A percentile compares a stretch with the other conserved stretches of the same genome.
These are phyloP conservation scores for Patella vulgata DNA, from an alignment of 1,140 invertebrate species.

Conservation along the genomic window DNA sequence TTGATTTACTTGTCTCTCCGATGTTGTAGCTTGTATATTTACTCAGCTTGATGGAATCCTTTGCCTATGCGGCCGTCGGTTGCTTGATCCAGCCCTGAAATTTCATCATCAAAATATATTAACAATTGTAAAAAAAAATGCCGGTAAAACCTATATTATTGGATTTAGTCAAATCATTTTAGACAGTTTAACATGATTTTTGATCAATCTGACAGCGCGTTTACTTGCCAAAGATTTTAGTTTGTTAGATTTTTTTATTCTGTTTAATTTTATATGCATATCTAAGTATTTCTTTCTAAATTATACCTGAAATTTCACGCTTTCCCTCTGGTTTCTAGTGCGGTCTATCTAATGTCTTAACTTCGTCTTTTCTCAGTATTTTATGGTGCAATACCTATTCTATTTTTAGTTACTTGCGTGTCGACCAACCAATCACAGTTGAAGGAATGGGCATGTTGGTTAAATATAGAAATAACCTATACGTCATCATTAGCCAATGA, in stretches of 20 bases:
- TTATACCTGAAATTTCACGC: too few species aligned
- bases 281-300: too few species aligned
- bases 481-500: conserved; percentile 22
- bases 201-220: too few species aligned
- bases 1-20: conserved; percentile 14
- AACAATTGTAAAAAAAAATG: too few species aligned
- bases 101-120: too few species aligned
- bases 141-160: too few species aligned
- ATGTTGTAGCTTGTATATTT: conserved; percentile 8
- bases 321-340: background rate
- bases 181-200: too few species aligned
- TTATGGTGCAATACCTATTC: conserved; percentile 46
- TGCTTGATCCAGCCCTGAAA: too few species aligned
- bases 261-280: too few species aligned
- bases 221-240: too few species aligned
- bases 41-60: background rate
- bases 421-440: conserved; percentile 12
- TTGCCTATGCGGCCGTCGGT: conserved; percentile 8
- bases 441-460: conserved; percentile 2
- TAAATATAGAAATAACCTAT: conserved; percentile 17
- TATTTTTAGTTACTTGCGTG: conserved; percentile 35
- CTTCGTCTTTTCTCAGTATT: background rate
- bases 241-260: too few species aligned
- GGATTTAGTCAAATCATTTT: too few species aligned
- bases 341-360: background rate